phyloP scores from a whole-genome alignment of 2,888 invertebrate species.

The Tetragonisca angustula region DNA sequence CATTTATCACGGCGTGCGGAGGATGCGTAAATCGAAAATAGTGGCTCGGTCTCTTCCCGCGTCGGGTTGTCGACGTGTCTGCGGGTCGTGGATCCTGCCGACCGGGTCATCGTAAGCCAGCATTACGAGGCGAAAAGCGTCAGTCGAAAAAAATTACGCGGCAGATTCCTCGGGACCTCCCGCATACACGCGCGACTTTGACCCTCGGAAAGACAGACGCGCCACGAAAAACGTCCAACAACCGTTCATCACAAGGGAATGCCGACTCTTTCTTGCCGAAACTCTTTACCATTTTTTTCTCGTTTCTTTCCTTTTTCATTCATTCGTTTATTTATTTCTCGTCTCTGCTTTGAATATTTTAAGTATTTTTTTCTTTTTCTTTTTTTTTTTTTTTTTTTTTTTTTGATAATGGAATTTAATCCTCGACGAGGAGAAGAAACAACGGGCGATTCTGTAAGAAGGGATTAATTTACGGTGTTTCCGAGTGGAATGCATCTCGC shows the following conservation, averaged over 20 bases:
- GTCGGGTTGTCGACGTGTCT: constrained; percentile 68
- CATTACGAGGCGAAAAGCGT: constrained; percentile 76
- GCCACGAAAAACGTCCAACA: constrained; percentile 42
- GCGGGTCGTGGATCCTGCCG: constrained; percentile 74
- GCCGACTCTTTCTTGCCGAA: constrained; percentile 28
- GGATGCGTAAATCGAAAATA: constrained; percentile 54
- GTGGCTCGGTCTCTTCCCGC: constrained; percentile 56
- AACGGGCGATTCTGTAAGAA: constrained; percentile 24
- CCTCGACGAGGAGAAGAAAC: constrained; percentile 5
- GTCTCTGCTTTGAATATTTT: background rate
- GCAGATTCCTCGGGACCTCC: constrained; percentile 82
- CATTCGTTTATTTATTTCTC: too few relatives aligned
- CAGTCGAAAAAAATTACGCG: constrained; percentile 80
- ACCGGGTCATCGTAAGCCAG: constrained; percentile 77
- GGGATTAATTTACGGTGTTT: constrained; percentile 44
- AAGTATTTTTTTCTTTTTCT: too few relatives aligned
- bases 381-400: too few relatives aligned
- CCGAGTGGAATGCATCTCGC: background rate
- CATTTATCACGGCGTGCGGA: constrained; percentile 58
- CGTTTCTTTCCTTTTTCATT: too few relatives aligned
- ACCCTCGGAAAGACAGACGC: constrained; percentile 39
- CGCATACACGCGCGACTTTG: constrained; percentile 68
- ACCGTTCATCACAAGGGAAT: constrained; percentile 35
- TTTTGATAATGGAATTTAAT: background rate
- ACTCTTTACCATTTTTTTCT: background rate